Base-by-base conservation (phyloP, 2,888 invertebrate species). In the Hypena proboscidalis region DNA sequence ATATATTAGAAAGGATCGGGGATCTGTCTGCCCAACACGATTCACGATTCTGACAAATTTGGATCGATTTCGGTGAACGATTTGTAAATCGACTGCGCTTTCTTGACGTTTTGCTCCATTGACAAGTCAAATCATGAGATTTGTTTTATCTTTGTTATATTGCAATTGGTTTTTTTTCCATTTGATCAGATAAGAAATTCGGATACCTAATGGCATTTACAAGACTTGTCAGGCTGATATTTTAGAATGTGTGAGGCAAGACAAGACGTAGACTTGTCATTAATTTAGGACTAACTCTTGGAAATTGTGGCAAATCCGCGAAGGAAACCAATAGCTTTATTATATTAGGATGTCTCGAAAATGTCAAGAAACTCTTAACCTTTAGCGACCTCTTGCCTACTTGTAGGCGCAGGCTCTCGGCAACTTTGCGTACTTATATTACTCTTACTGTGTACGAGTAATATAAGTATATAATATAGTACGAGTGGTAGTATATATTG, bases 1-100 rank as follows among this genome's bases (percentile, higher is more conserved):
- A 60, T 63, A 58, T 58, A 63, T 63, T 63, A 58, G 63, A 63
- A 60, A 55, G 58, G 60, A 43, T 37, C 43, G 17, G 47, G 45
- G 40, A 63, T 60, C 51, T 53, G 46, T 54, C 47, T 57, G 40
- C 45, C n/a, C 23, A 34, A 39, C 32, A 44, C 38, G 48, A 61
- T 42, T 49, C 56, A 52, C 41, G 46, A 44, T 49, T 30, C 9
- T 3, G 37, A 47, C 49, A 29, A 19, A 26, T 37, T 48, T 58
- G 25, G 34, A 40, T 19, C 10, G 13, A 8, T 30, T 30, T 31
- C 10, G 31, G n/a, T 8, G 14, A n/a, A 3, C 8, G 13, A 14
- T n/a, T 3, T 10, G 1, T 9, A 2, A 22, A 22, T 10, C 10
- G 25, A 25, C 4, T 9, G 9, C 23, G 14, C 29, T 15, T 29